Percentiles rank a stretch among this genome's conserved stretches.
These are phyloP conservation scores for Hydrolagus colliei DNA, from an alignment of 2,797 vertebrate genomes.

Conservation along the genomic window DNA sequence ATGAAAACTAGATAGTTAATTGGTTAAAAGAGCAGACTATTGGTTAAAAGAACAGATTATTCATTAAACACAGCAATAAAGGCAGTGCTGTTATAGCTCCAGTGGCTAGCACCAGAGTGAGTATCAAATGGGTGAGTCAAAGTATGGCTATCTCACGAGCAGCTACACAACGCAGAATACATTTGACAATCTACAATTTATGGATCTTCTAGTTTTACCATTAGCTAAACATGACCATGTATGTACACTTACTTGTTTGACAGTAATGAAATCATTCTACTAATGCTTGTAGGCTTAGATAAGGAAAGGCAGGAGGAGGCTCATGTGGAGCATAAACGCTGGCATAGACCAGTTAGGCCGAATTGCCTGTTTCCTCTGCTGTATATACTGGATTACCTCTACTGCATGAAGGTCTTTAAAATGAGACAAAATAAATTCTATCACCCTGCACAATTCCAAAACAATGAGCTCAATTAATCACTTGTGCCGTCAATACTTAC, in stretches of 20 bases:
- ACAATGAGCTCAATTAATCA: neutral
- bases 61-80: neutral
- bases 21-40: conserved; percentile 30
- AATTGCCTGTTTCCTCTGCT: too few relatives aligned
- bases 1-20: neutral
- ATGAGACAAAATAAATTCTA: too few relatives aligned
- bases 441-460: neutral
- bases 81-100: neutral
- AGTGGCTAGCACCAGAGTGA: neutral
- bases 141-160: too few relatives aligned
- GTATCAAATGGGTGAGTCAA: neutral
- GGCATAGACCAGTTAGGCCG: too few relatives aligned
- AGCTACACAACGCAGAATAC: too few relatives aligned
- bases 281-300: neutral
- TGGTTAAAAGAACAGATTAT: neutral
- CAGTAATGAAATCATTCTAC: neutral
- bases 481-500: conserved; percentile 50
- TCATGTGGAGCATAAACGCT: too few relatives aligned
- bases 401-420: too few relatives aligned
- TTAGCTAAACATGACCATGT: neutral
- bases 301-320: too few relatives aligned
- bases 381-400: too few relatives aligned
- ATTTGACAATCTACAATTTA: too few relatives aligned
- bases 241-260: neutral
- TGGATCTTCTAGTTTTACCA: too few relatives aligned